These are phyloP conservation scores for Eurytoma adleriae DNA, from an alignment of 2,888 invertebrate species.

Conservation along the genomic window DNA sequence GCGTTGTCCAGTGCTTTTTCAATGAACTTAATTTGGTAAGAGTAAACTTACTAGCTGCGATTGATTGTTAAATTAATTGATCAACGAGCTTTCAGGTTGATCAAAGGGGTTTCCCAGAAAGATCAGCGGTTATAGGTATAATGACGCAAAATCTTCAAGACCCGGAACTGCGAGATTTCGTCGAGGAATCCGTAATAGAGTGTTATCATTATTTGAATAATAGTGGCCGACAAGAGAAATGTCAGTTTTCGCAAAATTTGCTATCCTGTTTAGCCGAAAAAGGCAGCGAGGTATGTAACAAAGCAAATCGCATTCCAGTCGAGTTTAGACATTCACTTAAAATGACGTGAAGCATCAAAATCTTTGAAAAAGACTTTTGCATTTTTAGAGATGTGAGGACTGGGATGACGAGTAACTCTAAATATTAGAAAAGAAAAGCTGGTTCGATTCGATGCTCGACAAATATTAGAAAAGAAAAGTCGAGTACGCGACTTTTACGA, in stretches of 20 bases:
- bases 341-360: constrained; percentile 12
- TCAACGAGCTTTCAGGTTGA: constrained; percentile 76
- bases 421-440: constrained; percentile 18
- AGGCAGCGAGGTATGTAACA: constrained; percentile 77
- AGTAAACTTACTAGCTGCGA: constrained; percentile 17
- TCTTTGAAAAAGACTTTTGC: constrained; percentile 24
- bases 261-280: constrained; percentile 84
- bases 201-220: constrained; percentile 81
- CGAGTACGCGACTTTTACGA: background rate
- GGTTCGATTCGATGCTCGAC: background rate
- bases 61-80: background rate
- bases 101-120: constrained; percentile 82
- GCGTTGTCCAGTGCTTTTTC: constrained; percentile 84
- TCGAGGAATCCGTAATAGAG: constrained; percentile 84
- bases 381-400: constrained; percentile 82
- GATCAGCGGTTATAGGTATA: constrained; percentile 80
- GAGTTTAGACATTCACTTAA: background rate
- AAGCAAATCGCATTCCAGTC: constrained; percentile 3
- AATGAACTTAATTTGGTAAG: constrained; percentile 83
- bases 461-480: background rate
- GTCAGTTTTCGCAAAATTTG: constrained; percentile 82
- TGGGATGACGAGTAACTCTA: constrained; percentile 79
- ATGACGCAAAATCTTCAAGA: constrained; percentile 81
- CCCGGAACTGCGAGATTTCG: constrained; percentile 82
- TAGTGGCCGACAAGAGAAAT: constrained; percentile 78